Evolutionary conservation across 2,888 invertebrate species (phyloP).

Genomic region (Spisula solida): DNA sequence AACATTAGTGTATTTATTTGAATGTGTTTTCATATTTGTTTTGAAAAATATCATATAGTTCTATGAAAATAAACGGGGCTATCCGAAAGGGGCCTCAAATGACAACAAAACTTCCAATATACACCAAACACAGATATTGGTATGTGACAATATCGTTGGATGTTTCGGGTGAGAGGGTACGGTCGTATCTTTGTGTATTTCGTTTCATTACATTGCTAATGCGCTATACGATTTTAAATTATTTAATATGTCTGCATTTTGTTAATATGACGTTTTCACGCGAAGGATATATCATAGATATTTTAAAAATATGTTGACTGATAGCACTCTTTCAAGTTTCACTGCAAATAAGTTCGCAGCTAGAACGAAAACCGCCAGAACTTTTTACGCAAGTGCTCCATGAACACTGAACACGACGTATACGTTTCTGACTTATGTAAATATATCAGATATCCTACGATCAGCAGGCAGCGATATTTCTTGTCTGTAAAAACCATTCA

Average conservation of each 20-base stretch:
- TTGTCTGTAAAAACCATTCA: slow-evolving; percentile 58
- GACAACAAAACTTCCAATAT: no score
- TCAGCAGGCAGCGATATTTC: slow-evolving; percentile 39
- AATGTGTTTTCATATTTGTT: no score
- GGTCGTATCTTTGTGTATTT: neutral
- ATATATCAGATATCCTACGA: slow-evolving; percentile 56
- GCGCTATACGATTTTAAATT: neutral
- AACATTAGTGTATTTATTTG: no score
- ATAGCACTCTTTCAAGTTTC: neutral
- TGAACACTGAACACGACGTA: neutral
- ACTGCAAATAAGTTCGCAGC: neutral
- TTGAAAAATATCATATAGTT: no score
- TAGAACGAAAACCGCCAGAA: neutral
- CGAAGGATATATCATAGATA: neutral
- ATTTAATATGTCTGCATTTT: neutral
- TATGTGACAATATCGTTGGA: no score
- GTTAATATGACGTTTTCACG: neutral
- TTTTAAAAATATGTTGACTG: neutral
- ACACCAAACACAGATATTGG: no score
- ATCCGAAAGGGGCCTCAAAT: no score
- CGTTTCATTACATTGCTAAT: neutral
- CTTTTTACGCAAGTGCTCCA: neutral
- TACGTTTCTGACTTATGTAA: slow-evolving; percentile 41
- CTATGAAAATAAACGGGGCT: no score
- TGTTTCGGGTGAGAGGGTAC: no score